These are phyloP conservation scores for Anguilla anguilla DNA, from an alignment of 2,797 vertebrate genomes.

Conservation along the genomic window DNA sequence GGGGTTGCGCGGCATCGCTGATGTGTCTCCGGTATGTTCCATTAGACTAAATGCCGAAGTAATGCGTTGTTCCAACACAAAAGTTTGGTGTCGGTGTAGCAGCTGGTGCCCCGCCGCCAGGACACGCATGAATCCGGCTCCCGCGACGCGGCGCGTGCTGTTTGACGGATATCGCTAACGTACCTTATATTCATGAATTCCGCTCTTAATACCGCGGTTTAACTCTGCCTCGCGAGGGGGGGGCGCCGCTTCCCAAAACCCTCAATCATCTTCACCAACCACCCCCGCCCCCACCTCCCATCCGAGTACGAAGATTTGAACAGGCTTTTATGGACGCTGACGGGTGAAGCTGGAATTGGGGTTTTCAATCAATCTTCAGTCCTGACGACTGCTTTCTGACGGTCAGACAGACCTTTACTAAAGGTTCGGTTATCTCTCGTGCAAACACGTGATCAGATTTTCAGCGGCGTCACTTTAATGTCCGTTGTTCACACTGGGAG, in stretches of 20 bases:
- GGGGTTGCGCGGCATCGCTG: conserved; percentile 50
- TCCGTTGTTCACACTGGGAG: not conserved
- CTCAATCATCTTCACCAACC: conserved; percentile 30
- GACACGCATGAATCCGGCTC: conserved; percentile 66
- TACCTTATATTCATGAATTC: conserved; percentile 63
- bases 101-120: conserved; percentile 68
- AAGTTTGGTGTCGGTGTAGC: conserved; percentile 70
- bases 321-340: conserved; percentile 4
- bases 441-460: not conserved
- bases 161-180: conserved; percentile 67
- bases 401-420: not conserved
- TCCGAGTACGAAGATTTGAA: conserved; percentile 25
- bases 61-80: conserved; percentile 71
- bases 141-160: conserved; percentile 53
- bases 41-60: conserved; percentile 68
- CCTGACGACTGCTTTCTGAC: not conserved
- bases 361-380: conserved; percentile 20
- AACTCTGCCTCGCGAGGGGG: conserved; percentile 35
- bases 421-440: not conserved
- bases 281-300: not conserved
- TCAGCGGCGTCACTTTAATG: not conserved
- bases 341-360: not conserved
- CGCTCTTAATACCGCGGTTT: conserved; percentile 44
- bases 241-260: conserved; percentile 12
- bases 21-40: conserved; percentile 61